These are phyloP conservation scores for Atrina japonica DNA, from an alignment of 2,888 invertebrate species.

Conservation along the genomic window DNA sequence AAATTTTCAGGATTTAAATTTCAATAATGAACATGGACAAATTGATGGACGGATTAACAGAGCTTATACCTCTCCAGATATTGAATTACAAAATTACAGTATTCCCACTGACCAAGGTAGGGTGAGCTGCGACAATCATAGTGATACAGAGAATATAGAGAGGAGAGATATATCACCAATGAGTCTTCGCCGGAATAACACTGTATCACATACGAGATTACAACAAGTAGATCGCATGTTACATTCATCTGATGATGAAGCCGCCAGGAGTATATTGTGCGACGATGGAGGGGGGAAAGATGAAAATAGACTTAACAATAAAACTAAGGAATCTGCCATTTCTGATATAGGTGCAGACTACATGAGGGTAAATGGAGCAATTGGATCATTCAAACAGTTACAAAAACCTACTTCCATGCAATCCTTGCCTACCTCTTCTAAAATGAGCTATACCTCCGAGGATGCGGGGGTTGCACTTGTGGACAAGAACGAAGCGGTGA, in stretches of 20 bases:
- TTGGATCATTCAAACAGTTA: slow-evolving; percentile 97
- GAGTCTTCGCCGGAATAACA: slow-evolving; percentile 35
- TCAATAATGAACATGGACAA: slow-evolving; percentile 29
- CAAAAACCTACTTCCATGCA: slow-evolving; percentile 95
- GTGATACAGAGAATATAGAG: background rate
- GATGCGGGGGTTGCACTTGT: slow-evolving; percentile 92
- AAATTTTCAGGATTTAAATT: slow-evolving; percentile 32
- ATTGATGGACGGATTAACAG: slow-evolving; percentile 73
- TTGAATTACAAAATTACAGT: slow-evolving; percentile 72
- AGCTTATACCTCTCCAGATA: slow-evolving; percentile 77
- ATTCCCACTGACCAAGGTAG: slow-evolving; percentile 32
- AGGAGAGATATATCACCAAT: slow-evolving; percentile 6
- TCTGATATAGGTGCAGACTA: slow-evolving; percentile 98
- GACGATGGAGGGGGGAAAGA: slow-evolving; percentile 39
- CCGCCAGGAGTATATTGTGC: slow-evolving; percentile 28
- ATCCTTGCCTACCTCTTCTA: slow-evolving; percentile 92
- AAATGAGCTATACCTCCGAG: slow-evolving; percentile 83
- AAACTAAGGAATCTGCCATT: slow-evolving; percentile 82
- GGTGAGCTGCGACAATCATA: slow-evolving; percentile 21
- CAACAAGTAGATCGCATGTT: slow-evolving; percentile 42
- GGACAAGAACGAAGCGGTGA: slow-evolving; percentile 93
- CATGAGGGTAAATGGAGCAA: slow-evolving; percentile 96
- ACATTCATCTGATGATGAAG: slow-evolving; percentile 55
- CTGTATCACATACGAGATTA: slow-evolving; percentile 33
- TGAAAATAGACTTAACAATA: slow-evolving; percentile 45